phyloP scores from a whole-genome alignment of 2,888 invertebrate genomes.

The Corythucha ciliata region DNA sequence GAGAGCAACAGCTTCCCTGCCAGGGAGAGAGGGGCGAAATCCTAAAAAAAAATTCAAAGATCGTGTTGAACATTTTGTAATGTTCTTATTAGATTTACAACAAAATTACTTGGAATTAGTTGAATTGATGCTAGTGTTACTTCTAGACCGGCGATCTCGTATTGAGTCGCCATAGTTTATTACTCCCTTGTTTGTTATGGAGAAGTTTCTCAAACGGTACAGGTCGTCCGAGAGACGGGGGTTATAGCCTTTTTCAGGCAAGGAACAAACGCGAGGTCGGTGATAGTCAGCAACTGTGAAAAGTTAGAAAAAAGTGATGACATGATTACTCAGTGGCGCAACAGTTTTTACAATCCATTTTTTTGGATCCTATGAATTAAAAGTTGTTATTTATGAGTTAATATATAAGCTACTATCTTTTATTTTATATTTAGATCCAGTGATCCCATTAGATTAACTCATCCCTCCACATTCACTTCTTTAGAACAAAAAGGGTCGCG shows the following conservation, averaged over 20 bases:
- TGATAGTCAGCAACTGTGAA: constrained; percentile 70
- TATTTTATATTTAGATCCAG: no score
- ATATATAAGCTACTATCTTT: no score
- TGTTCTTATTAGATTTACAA: neutral
- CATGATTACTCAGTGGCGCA: neutral
- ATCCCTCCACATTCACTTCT: no score
- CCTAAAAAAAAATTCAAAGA: constrained; percentile 16
- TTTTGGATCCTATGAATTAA: no score
- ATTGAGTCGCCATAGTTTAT: constrained; percentile 86
- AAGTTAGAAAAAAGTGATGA: neutral
- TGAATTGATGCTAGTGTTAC: constrained; percentile 80
- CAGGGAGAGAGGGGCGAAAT: constrained; percentile 48
- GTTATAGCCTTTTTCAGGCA: constrained; percentile 79
- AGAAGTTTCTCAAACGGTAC: constrained; percentile 73
- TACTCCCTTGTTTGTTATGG: constrained; percentile 79
- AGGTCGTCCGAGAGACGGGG: constrained; percentile 70
- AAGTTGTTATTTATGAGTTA: no score
- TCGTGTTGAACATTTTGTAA: neutral
- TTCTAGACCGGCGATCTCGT: constrained; percentile 71
- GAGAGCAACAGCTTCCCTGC: constrained; percentile 77
- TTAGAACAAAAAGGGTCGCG: no score
- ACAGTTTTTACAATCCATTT: no score
- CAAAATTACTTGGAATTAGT: constrained; percentile 43
- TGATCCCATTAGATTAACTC: no score
- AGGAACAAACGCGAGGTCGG: constrained; percentile 70